phyloP scores from a whole-genome alignment of 2,797 vertebrate genomes.

The Syngnathus rostellatus region DNA sequence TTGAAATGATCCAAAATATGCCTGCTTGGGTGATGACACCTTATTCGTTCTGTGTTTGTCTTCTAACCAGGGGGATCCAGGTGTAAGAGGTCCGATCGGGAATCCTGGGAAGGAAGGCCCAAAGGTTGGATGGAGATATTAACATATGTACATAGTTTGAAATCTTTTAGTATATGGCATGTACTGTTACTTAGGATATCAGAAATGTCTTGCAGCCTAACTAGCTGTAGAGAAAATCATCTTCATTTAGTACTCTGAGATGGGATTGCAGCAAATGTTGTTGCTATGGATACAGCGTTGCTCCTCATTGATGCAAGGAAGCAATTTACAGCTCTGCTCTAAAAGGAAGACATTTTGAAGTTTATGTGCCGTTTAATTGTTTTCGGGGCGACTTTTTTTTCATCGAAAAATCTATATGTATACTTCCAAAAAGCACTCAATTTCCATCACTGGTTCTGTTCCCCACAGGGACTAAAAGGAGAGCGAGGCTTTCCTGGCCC shows the following conservation, averaged over 20 bases:
- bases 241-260: slow-evolving; percentile 8
- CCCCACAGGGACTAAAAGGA: slow-evolving; percentile 85
- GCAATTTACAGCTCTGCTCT: slow-evolving; percentile 33
- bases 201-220: background rate
- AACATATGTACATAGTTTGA: background rate
- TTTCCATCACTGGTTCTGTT: slow-evolving; percentile 23
- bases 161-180: background rate
- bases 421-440: slow-evolving; percentile 6
- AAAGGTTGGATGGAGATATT: slow-evolving; percentile 70
- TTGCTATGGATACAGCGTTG: slow-evolving; percentile 58
- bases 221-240: background rate
- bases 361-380: slow-evolving; percentile 24
- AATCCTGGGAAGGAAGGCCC: slow-evolving; percentile 93
- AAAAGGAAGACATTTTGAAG: slow-evolving; percentile 36
- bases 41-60: slow-evolving; percentile 1
- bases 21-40: background rate
- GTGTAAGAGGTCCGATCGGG: slow-evolving; percentile 83
- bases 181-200: background rate
- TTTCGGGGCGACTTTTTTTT: slow-evolving; percentile 8
- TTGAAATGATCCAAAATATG: background rate
- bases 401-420: background rate
- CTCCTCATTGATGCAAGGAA: slow-evolving; percentile 24
- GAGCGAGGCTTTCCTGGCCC: slow-evolving; percentile 90
- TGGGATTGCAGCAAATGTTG: slow-evolving; percentile 32
- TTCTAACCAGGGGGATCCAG: slow-evolving; percentile 77